Conservation (phyloP, 2,888 invertebrate genomes). For the Zelleria hepariella region DNA sequence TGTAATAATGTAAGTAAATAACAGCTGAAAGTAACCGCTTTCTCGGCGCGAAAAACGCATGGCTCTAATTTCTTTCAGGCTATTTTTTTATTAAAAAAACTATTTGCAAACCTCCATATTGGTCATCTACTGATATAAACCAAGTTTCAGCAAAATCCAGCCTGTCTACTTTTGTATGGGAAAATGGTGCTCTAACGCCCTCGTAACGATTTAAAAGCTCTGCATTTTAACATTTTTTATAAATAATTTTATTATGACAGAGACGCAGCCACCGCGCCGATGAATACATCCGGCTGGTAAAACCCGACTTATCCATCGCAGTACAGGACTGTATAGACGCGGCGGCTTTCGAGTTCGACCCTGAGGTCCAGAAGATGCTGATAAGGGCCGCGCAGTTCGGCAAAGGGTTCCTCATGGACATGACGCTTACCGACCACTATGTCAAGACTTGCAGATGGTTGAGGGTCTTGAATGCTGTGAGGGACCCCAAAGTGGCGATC, state of each 20-base stretch:
- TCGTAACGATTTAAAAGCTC: no score
- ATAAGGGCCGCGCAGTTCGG: conserved; percentile 95
- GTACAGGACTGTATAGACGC: conserved; percentile 94
- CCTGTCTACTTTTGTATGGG: no score
- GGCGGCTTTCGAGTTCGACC: conserved; percentile 90
- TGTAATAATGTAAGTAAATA: no score
- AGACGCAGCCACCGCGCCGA: conserved; percentile 93
- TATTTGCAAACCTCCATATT: no score
- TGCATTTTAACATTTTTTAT: no score
- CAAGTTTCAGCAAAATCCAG: no score
- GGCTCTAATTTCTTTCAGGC: no score
- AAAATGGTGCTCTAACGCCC: no score
- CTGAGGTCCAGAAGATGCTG: conserved; percentile 89
- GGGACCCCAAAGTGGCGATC: conserved; percentile 89
- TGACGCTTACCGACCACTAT: conserved; percentile 81
- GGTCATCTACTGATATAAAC: no score
- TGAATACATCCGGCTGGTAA: conserved; percentile 92
- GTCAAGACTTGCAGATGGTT: conserved; percentile 89
- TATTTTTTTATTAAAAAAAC: no score
- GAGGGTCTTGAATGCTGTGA: conserved; percentile 90
- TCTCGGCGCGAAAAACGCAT: no score
- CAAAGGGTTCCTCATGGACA: conserved; percentile 87
- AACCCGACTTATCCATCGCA: conserved; percentile 83
- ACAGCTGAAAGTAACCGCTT: no score
- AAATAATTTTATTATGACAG: conserved; percentile 43